A percentile compares a stretch with the other conserved stretches of the same genome.
Evolutionary conservation across 2,888 invertebrate genomes (phyloP).

Genomic region (Dolichomitus sp.): DNA sequence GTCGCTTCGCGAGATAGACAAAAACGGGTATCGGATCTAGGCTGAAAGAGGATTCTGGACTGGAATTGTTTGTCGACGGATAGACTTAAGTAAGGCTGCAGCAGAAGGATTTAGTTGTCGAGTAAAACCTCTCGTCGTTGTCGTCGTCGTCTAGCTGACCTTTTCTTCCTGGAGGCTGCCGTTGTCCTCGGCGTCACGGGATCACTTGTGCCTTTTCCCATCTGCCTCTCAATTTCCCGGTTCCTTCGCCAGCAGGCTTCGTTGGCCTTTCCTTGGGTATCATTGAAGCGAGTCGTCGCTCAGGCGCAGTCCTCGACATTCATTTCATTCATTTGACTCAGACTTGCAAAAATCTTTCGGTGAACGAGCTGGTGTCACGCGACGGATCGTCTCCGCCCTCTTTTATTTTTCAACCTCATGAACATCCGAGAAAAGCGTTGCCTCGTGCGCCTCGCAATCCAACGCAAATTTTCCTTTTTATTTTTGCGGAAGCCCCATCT

Average conservation of each 20-base stretch:
- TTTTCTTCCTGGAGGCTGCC: conserved; percentile 4
- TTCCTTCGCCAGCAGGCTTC: background rate
- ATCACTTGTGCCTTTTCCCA: conserved; percentile 21
- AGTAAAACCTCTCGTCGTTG: conserved; percentile 20
- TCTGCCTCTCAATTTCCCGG: conserved; percentile 26
- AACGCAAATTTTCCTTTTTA: conserved; percentile 27
- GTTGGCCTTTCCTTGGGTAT: conserved; percentile 8
- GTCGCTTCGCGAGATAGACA: background rate
- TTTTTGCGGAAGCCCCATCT: conserved; percentile 23
- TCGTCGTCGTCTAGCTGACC: conserved; percentile 31
- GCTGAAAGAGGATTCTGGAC: conserved; percentile 68
- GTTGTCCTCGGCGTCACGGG: conserved; percentile 15
- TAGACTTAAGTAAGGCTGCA: conserved; percentile 67
- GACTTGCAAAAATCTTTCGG: conserved; percentile 48
- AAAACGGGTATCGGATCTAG: conserved; percentile 12
- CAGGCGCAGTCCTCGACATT: conserved; percentile 22
- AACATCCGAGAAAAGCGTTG: conserved; percentile 34
- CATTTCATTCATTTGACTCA: conserved; percentile 35
- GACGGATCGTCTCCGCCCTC: conserved; percentile 2
- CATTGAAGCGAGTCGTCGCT: conserved; percentile 4
- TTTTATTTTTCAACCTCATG: background rate
- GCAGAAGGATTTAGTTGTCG: conserved; percentile 15
- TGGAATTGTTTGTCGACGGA: conserved; percentile 71
- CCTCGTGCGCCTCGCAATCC: conserved; percentile 30
- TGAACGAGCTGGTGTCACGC: conserved; percentile 2